Conservation (phyloP, 1,140 invertebrate species). For the Nephila pilipes region DNA sequence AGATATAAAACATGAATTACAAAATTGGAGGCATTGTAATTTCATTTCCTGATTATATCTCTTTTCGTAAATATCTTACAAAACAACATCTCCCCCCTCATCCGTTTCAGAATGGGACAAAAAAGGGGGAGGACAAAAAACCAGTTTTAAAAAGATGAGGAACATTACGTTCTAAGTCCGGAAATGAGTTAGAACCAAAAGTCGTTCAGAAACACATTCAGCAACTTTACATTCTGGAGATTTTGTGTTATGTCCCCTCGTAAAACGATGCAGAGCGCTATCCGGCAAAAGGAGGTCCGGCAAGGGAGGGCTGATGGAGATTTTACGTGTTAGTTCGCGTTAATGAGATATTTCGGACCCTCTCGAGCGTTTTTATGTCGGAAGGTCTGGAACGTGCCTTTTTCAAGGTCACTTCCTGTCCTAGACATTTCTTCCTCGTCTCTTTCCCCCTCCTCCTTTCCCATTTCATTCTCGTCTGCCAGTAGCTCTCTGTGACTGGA, state of each 20-base stretch:
- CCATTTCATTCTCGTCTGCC: neutral
- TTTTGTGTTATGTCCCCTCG: constrained; percentile 42
- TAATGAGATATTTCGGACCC: constrained; percentile 37
- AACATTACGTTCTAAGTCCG: neutral
- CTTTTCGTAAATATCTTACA: neutral
- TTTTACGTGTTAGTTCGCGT: constrained; percentile 38
- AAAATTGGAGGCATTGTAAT: neutral
- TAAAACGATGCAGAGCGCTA: constrained; percentile 5
- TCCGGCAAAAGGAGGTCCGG: constrained; percentile 13
- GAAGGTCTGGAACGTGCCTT: constrained; percentile 8
- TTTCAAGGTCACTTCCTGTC: neutral
- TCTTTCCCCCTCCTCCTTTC: neutral
- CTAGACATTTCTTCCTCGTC: neutral
- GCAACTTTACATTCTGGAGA: constrained; percentile 37
- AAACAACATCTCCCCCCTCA: neutral
- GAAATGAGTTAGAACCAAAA: constrained; percentile 35
- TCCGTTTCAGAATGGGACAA: too few species aligned
- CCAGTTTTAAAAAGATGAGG: constrained; percentile 19
- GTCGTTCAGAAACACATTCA: constrained; percentile 37
- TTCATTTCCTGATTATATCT: neutral
- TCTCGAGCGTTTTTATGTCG: constrained; percentile 24
- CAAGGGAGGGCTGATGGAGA: constrained; percentile 3
- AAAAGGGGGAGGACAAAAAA: neutral
- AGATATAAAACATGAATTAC: neutral
- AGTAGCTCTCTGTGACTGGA: neutral